These are phyloP conservation scores for Denticeps clupeoides DNA, from an alignment of 2,797 vertebrate species.

Conservation along the genomic window DNA sequence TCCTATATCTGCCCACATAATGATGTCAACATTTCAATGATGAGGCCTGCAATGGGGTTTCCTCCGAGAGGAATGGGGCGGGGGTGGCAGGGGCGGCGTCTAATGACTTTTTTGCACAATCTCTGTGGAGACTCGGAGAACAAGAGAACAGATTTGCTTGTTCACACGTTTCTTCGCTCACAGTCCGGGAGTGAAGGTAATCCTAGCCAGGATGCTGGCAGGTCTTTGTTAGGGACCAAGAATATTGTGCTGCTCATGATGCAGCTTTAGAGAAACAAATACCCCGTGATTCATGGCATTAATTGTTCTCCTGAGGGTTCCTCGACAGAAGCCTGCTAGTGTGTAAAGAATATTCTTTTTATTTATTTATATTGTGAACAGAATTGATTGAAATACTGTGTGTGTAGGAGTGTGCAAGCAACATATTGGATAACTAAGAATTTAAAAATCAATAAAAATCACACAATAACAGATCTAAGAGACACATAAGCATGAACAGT, in stretches of 20 bases:
- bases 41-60: neutral
- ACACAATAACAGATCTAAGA: neutral
- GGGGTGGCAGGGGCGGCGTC: neutral
- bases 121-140: no score
- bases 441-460: neutral
- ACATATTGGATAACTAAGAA: neutral
- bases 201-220: no score
- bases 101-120: neutral
- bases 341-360: neutral
- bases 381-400: neutral
- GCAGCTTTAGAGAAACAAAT: neutral
- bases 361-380: neutral
- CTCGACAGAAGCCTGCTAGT: slow-evolving; percentile 1
- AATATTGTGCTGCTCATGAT: neutral
- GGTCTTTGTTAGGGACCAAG: no score
- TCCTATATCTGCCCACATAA: slow-evolving; percentile 23
- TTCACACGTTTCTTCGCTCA: no score
- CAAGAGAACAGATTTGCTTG: no score
- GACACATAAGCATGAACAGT: no score
- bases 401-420: neutral
- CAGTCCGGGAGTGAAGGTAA: no score
- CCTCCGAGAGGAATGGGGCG: neutral
- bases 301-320: slow-evolving; percentile 14
- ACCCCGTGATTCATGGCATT: slow-evolving; percentile 11
- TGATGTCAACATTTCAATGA: slow-evolving; percentile 18